phyloP scores from a whole-genome alignment of 1,140 invertebrate genomes.

The Arion vulgaris region DNA sequence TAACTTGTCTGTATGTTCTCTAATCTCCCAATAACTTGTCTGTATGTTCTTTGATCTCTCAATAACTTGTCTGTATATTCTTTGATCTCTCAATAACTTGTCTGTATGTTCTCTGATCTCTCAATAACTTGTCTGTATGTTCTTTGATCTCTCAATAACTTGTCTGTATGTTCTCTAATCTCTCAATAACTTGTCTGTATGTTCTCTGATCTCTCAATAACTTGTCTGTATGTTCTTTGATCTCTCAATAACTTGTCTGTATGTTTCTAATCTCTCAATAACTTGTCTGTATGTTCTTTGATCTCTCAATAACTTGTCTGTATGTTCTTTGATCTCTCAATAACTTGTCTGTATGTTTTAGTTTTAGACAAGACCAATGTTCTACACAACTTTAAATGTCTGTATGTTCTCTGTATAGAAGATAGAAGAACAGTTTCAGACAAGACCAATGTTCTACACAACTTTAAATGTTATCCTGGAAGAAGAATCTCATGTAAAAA shows the following conservation, averaged over 20 bases:
- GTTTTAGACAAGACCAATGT: background rate
- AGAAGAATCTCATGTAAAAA: slow-evolving; percentile 13
- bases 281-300: too few relatives aligned
- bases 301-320: too few relatives aligned
- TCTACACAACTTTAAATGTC: slow-evolving; percentile 21
- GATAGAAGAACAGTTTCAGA: slow-evolving; percentile 20
- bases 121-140: background rate
- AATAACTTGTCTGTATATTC: too few relatives aligned
- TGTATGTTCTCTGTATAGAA: slow-evolving; percentile 20
- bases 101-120: background rate
- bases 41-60: too few relatives aligned
- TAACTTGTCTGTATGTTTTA: too few relatives aligned
- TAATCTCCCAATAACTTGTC: too few relatives aligned
- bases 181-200: too few relatives aligned
- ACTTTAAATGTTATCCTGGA: slow-evolving; percentile 35
- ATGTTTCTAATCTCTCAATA: too few relatives aligned
- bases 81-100: background rate
- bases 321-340: background rate
- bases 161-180: background rate
- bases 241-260: too few relatives aligned
- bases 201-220: too few relatives aligned
- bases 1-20: too few relatives aligned
- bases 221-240: too few relatives aligned
- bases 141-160: background rate
- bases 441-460: background rate